A percentile compares a stretch with the other conserved stretches of the same genome.
Evolutionary conservation across 2,113 vertebrate genomes (phyloP).

Genomic region (Geococcyx californianus): DNA sequence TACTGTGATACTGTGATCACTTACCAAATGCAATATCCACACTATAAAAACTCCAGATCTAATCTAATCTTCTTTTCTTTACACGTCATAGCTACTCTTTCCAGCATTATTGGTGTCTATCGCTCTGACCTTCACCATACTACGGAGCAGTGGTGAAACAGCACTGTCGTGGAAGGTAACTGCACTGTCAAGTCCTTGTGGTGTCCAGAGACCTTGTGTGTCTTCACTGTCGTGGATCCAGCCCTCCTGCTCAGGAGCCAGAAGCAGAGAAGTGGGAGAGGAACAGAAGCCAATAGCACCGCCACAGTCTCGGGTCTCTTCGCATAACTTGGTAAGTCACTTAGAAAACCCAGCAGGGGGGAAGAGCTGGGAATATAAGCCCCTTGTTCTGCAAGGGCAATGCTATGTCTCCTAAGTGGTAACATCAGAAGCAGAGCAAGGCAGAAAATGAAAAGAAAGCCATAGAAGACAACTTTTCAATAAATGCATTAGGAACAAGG

Average conservation of each 20-base stretch:
- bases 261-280: not conserved
- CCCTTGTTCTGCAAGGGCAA: not conserved
- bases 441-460: not conserved
- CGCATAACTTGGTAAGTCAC: not conserved
- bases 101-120: not conserved
- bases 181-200: not conserved
- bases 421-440: not conserved
- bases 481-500: not conserved
- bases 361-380: not conserved
- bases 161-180: not conserved
- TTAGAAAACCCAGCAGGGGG: not conserved
- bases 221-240: accelerated
- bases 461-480: not conserved
- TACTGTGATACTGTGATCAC: too few relatives aligned
- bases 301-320: not conserved
- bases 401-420: not conserved
- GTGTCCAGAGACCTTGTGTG: not conserved
- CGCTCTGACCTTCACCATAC: not conserved
- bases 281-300: not conserved
- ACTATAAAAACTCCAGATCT: not conserved
- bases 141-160: not conserved
- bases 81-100: not conserved
- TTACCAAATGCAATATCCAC: not conserved
- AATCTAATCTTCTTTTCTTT: not conserved
- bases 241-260: not conserved